Evolutionary conservation across 2,113 vertebrate genomes (phyloP).

Genomic region (Poeciliopsis occidentalis): DNA sequence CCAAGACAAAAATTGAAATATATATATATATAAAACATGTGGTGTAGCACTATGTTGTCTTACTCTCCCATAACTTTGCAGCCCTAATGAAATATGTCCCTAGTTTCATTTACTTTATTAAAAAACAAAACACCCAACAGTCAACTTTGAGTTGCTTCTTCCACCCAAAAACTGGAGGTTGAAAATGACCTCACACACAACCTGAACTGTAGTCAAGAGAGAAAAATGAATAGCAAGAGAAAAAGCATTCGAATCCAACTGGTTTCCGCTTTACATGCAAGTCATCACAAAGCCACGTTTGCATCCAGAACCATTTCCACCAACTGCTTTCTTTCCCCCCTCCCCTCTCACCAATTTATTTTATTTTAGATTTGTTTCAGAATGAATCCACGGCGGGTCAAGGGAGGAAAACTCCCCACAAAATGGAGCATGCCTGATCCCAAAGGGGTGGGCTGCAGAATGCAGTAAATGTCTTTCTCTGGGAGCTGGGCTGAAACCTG

Average conservation of each 20-base stretch:
- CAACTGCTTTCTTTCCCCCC: conserved; percentile 6
- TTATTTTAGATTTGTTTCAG: not conserved
- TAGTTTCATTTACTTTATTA: no score
- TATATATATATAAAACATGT: no score
- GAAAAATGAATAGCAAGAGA: not conserved
- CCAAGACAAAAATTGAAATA: no score
- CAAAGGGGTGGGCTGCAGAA: conserved; percentile 71
- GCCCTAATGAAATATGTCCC: not conserved
- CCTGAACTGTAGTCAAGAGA: not conserved
- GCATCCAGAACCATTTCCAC: not conserved
- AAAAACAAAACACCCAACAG: no score
- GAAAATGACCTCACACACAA: not conserved
- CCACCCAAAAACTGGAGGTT: not conserved
- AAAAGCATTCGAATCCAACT: not conserved
- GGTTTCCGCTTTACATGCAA: not conserved
- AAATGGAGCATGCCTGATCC: conserved; percentile 76
- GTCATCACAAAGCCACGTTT: not conserved
- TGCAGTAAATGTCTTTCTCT: conserved; percentile 76
- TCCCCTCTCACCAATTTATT: not conserved
- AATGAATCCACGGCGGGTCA: conserved; percentile 28
- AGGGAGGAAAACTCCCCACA: conserved; percentile 63
- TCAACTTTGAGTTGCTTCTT: no score
- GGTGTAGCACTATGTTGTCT: not conserved
- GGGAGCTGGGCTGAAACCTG: conserved; percentile 78
- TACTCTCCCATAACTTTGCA: not conserved